phyloP scores from a whole-genome alignment of 2,888 invertebrate genomes.

The Hyles lineata region DNA sequence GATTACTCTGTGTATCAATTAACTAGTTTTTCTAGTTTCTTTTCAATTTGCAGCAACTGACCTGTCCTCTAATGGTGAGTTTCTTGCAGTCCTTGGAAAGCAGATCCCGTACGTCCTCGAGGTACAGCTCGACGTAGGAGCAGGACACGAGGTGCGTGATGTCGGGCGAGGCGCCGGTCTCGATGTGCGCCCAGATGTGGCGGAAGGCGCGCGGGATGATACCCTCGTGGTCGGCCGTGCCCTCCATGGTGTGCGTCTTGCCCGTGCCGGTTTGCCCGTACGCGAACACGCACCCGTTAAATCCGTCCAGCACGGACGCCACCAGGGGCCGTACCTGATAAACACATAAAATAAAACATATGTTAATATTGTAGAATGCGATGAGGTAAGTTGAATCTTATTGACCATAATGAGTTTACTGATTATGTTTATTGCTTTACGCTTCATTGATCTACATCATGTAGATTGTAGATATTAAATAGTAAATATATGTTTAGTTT shows the following conservation, averaged over 20 bases:
- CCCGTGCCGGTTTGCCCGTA: constrained; percentile 99
- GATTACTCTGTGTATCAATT: background rate
- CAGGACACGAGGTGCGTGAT: constrained; percentile 98
- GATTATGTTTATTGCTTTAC: no score
- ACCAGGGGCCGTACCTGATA: constrained; percentile 92
- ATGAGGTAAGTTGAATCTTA: background rate
- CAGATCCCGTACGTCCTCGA: constrained; percentile 92
- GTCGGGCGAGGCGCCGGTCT: constrained; percentile 91
- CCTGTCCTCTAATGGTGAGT: constrained; percentile 86
- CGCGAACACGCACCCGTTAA: constrained; percentile 99
- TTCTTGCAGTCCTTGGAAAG: constrained; percentile 91
- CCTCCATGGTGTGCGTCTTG: constrained; percentile 91
- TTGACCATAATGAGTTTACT: no score
- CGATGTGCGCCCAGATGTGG: constrained; percentile 98
- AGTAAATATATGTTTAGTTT: no score
- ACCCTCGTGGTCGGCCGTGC: constrained; percentile 88
- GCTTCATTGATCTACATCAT: no score
- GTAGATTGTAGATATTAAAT: no score
- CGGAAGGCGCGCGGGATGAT: constrained; percentile 98
- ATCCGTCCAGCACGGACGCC: constrained; percentile 97
- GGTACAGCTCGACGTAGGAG: constrained; percentile 98
- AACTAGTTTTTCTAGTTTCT: no score
- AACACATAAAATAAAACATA: background rate
- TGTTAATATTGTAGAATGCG: background rate
- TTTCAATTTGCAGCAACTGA: constrained; percentile 41